These are phyloP conservation scores for Lampris incognitus DNA, from an alignment of 2,113 vertebrate species.

Conservation along the genomic window DNA sequence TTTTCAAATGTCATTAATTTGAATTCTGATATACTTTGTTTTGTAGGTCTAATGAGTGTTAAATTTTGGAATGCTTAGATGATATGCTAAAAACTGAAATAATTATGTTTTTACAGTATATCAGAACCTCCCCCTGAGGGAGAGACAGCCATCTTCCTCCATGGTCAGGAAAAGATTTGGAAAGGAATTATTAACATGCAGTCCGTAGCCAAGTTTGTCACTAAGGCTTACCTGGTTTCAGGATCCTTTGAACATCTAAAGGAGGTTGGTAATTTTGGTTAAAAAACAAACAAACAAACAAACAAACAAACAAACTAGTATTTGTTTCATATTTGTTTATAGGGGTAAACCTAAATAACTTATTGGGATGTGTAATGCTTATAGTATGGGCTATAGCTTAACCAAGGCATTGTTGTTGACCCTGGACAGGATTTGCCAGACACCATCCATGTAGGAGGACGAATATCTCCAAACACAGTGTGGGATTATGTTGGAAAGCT, in stretches of 20 bases:
- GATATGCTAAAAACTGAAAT: neutral
- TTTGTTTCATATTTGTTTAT: too few relatives aligned
- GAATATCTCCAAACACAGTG: conserved; percentile 94
- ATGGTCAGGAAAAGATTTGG: conserved; percentile 95
- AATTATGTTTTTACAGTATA: conserved; percentile 78
- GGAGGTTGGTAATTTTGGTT: conserved; percentile 85
- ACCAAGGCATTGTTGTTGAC: conserved; percentile 7
- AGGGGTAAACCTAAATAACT: too few relatives aligned
- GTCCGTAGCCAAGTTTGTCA: conserved; percentile 97
- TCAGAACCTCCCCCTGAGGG: conserved; percentile 88
- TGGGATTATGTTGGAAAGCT: conserved; percentile 99
- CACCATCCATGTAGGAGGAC: conserved; percentile 95
- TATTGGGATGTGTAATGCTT: too few relatives aligned
- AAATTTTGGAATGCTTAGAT: too few relatives aligned
- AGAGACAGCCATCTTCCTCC: conserved; percentile 92
- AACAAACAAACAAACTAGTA: too few relatives aligned
- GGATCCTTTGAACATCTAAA: conserved; percentile 95
- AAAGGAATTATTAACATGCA: conserved; percentile 99
- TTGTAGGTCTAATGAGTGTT: neutral
- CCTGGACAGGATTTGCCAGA: conserved; percentile 94
- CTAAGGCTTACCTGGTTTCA: conserved; percentile 96
- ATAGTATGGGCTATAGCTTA: neutral
- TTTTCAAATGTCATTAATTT: neutral
- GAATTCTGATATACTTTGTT: neutral
- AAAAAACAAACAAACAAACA: too few relatives aligned